Evolutionary conservation across 2,113 vertebrate genomes (phyloP), one percentile per base, ranked within the genome.

Genomic region (Pomatorhinus ruficollis): DNA sequence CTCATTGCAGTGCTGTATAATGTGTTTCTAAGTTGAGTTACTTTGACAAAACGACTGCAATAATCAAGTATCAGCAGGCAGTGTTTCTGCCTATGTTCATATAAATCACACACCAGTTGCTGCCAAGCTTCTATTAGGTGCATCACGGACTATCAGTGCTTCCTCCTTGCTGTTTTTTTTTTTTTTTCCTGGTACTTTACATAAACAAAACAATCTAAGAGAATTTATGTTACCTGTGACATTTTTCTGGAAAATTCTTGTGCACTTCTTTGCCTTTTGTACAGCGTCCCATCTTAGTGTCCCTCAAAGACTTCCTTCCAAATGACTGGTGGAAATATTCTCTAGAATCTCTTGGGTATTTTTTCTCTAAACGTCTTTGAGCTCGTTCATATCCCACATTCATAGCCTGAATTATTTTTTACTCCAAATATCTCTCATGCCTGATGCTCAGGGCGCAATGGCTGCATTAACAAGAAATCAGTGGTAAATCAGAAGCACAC

Each of bases 51-150:
- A 92, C 0, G 60, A 83, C 90, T 88, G 83, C 71, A 95, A 87
- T 95, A 97, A 95, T 93, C 90, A 90, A 81, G 39, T 77, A 94
- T 92, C 94, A 96, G 93, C 92, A 97, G 95, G 92, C 86, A 95
- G 64, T 90, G 80, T 79, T 88, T 95, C 72, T 93, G 76, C 72
- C 68, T 78, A 2, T 77, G 86, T 86, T 93, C 52, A 14, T 77
- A 95, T 93, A 96, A 96, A 96, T 96, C 95, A 97, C 76, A 79
- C 35, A 84, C 76, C 83, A 78, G 81, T 95, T 92, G 89, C 93
- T 95, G 94, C 93, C 95, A 92, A 86, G 80, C 15, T 17, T 92
- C 71, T 75, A 25, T 83, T 92, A 87, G 59, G 56, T 92, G 42
- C 68, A 63, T 95, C 71, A 40, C 52, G 90, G 89, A 30, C 60